These are phyloP conservation scores for Rambutsinella grinnellia DNA, from an alignment of 2,888 invertebrate species.

Conservation along the genomic window DNA sequence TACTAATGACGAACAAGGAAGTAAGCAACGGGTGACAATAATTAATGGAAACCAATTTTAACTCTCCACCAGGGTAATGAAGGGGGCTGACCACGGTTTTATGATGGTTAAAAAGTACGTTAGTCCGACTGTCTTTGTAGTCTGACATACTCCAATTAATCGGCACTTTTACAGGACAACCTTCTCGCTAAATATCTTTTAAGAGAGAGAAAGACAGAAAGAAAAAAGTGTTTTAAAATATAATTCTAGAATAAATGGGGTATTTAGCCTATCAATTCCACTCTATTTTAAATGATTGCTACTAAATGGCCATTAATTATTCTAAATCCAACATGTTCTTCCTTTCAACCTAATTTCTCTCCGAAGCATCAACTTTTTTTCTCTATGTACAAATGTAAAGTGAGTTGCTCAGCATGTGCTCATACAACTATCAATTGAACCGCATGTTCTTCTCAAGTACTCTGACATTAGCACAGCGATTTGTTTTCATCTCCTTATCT, in stretches of 20 bases:
- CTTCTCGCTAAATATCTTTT: not conserved
- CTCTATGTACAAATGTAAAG: no score
- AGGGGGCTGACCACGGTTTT: conserved; percentile 5
- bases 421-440: not conserved
- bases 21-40: conserved; percentile 19
- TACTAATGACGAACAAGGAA: conserved; percentile 23
- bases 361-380: no score
- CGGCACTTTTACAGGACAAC: conserved; percentile 25
- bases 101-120: conserved; percentile 25
- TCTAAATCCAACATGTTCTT: no score
- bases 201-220: not conserved
- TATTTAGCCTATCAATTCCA: no score
- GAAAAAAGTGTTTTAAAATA: no score
- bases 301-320: no score
- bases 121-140: conserved; percentile 24
- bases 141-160: conserved; percentile 43
- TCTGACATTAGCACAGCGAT: not conserved
- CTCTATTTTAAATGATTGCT: no score
- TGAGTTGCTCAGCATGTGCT: not conserved
- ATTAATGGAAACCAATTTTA: not conserved
- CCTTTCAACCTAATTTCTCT: no score
- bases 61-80: not conserved
- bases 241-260: no score
- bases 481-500: no score
- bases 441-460: not conserved